phyloP scores from a whole-genome alignment of 92 coral and sea anemone species.

The Heteractis magnifica region DNA sequence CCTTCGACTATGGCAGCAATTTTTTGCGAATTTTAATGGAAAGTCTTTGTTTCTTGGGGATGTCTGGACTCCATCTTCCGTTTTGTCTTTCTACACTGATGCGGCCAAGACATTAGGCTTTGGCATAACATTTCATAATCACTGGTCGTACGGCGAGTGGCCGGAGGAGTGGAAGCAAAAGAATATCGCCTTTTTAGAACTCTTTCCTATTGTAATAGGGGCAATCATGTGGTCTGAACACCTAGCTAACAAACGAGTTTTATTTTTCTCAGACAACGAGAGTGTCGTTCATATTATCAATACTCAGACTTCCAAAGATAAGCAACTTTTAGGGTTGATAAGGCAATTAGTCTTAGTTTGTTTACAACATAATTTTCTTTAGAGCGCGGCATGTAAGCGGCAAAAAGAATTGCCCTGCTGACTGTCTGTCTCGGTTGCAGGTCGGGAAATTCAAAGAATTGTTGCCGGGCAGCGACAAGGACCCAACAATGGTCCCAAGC shows the following conservation, averaged over 20 bases:
- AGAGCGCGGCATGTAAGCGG: constrained; percentile 21
- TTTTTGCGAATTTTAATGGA: not conserved
- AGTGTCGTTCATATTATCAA: constrained; percentile 24
- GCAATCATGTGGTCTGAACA: constrained; percentile 23
- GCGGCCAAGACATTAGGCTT: not conserved
- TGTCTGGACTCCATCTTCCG: constrained; percentile 8
- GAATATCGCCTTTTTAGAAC: constrained; percentile 32
- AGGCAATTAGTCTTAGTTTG: constrained; percentile 21
- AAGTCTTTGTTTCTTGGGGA: constrained; percentile 27
- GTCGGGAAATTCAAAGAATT: constrained; percentile 5
- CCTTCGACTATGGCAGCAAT: constrained; percentile 1
- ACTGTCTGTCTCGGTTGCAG: constrained; percentile 21
- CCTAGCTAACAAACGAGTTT: constrained; percentile 23
- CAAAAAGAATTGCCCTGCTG: constrained; percentile 22
- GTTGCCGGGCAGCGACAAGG: not conserved
- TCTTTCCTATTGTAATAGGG: constrained; percentile 10
- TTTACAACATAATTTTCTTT: constrained; percentile 18
- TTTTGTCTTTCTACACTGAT: not conserved
- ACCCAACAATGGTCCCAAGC: constrained; percentile 11
- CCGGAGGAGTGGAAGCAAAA: constrained; percentile 17
- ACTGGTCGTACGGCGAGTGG: constrained; percentile 42
- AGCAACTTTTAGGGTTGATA: constrained; percentile 9
- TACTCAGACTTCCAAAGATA: constrained; percentile 34
- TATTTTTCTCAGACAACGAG: constrained; percentile 44
- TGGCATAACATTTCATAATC: constrained; percentile 32